phyloP scores from a whole-genome alignment of 2,113 vertebrate genomes.

The Semnopithecus entellus region DNA sequence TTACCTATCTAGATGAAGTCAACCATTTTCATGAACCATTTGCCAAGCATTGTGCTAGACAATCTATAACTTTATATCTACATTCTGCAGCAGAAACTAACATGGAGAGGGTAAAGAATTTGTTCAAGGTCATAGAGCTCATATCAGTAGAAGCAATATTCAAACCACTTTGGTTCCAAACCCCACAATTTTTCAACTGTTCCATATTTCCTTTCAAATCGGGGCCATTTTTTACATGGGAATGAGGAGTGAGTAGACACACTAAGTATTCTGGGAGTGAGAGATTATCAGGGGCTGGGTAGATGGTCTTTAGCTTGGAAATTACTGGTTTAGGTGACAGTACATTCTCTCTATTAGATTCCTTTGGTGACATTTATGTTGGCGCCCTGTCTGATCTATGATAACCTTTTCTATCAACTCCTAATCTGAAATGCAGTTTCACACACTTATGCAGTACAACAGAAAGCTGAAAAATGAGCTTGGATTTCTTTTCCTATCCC shows the following conservation, averaged over 20 bases:
- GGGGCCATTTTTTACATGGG: background rate
- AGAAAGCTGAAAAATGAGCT: slow-evolving; percentile 39
- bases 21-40: background rate
- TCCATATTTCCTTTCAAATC: background rate
- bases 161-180: background rate
- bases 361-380: slow-evolving; percentile 11
- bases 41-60: background rate
- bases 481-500: slow-evolving; percentile 43
- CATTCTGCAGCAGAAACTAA: background rate
- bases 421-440: slow-evolving; percentile 30
- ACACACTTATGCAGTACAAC: background rate
- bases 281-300: background rate
- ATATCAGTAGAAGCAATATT: background rate
- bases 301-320: slow-evolving; percentile 22
- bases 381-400: slow-evolving; percentile 27
- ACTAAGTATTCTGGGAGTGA: background rate
- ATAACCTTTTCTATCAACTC: slow-evolving; percentile 52
- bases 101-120: background rate
- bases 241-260: background rate
- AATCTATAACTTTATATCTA: background rate
- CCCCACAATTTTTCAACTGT: background rate
- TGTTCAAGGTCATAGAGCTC: background rate
- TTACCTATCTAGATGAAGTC: background rate
- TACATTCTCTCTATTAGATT: background rate
- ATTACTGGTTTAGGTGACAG: background rate